Evolutionary conservation across 1,140 invertebrate genomes (phyloP).

Genomic region (Leguminivora glycinivorella): DNA sequence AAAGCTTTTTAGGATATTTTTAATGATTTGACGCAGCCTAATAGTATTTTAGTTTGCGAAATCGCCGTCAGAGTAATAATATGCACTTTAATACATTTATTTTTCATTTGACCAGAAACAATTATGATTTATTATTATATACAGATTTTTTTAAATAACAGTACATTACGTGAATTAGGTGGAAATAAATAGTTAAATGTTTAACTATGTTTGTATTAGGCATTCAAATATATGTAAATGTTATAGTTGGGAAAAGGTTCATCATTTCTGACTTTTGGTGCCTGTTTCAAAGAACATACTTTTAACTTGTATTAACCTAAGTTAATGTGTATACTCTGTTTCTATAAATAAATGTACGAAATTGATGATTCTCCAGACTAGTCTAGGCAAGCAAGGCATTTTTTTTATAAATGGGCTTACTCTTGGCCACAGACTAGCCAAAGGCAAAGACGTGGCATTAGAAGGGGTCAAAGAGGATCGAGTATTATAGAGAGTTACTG

Average conservation of each 20-base stretch:
- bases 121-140: conserved; percentile 9
- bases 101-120: conserved; percentile 3
- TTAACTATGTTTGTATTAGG: conserved; percentile 13
- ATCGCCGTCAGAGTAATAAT: conserved; percentile 31
- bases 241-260: conserved; percentile 14
- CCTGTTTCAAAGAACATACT: background rate
- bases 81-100: conserved; percentile 17
- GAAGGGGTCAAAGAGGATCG: too few species aligned
- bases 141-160: background rate
- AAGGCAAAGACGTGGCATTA: too few species aligned
- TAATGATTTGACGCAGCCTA: background rate
- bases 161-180: conserved; percentile 18
- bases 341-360: too few species aligned
- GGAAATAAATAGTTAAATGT: conserved; percentile 10
- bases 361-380: too few species aligned
- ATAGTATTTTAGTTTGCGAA: conserved; percentile 10
- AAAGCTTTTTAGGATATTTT: conserved; percentile 11
- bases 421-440: too few species aligned
- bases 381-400: too few species aligned
- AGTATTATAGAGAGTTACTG: too few species aligned
- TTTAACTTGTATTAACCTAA: too few species aligned
- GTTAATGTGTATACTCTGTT: too few species aligned
- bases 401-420: too few species aligned
- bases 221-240: background rate
- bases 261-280: background rate